phyloP scores from a whole-genome alignment of 2,797 vertebrate genomes.

The Chelon labrosus region DNA sequence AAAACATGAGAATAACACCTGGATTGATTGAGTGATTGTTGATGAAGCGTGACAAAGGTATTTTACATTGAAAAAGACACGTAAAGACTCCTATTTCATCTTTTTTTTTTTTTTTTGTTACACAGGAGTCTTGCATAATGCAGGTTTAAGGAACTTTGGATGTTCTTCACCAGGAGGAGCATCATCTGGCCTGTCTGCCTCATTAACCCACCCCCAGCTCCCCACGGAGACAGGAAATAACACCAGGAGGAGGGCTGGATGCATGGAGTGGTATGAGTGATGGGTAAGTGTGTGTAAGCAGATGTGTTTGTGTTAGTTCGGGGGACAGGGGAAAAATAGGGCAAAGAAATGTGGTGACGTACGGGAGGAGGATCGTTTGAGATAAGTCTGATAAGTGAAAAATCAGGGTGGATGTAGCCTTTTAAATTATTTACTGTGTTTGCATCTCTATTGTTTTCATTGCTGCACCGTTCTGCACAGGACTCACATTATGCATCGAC shows the following conservation, averaged over 20 bases:
- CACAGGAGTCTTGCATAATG: slow-evolving; percentile 34
- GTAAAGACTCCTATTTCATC: not conserved
- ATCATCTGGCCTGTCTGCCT: slow-evolving; percentile 78
- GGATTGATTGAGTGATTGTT: too few species aligned
- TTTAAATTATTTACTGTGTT: not conserved
- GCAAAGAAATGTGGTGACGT: slow-evolving; percentile 10
- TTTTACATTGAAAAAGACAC: not conserved
- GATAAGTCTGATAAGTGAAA: too few species aligned
- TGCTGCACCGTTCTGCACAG: not conserved
- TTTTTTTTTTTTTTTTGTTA: slow-evolving; percentile 15
- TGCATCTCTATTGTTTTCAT: not conserved
- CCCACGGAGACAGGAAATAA: slow-evolving; percentile 71
- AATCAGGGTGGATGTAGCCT: not conserved
- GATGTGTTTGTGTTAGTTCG: slow-evolving; percentile 1
- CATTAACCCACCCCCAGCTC: slow-evolving; percentile 73
- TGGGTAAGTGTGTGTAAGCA: slow-evolving; percentile 9
- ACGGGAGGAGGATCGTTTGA: not conserved
- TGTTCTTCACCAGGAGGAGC: slow-evolving; percentile 70
- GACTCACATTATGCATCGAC: not conserved
- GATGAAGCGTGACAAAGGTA: not conserved
- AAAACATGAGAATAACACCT: too few species aligned
- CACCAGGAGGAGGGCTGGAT: slow-evolving; percentile 53
- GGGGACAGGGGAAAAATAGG: slow-evolving; percentile 32
- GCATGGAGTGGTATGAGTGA: slow-evolving; percentile 46
- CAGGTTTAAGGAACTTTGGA: slow-evolving; percentile 64